phyloP scores from a whole-genome alignment of 2,888 invertebrate species.

The Eilema depressum region DNA sequence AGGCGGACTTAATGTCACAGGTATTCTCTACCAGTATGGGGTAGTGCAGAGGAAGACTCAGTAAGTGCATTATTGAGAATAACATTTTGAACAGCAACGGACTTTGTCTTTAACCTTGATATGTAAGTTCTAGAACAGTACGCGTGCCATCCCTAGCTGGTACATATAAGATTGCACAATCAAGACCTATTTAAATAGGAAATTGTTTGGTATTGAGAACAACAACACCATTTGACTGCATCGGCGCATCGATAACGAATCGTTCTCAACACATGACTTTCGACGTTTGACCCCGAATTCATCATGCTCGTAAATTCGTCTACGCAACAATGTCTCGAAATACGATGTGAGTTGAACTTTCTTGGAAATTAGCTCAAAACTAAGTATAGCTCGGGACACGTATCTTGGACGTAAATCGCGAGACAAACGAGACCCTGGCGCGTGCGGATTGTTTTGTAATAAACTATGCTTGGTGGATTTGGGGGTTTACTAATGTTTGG shows the following conservation, averaged over 20 bases:
- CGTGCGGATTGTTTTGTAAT: too few relatives aligned
- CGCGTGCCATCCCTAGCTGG: conserved; percentile 14
- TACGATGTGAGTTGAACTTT: neutral
- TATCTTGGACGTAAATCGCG: too few relatives aligned
- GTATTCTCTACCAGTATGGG: too few relatives aligned
- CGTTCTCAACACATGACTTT: conserved; percentile 38
- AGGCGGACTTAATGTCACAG: too few relatives aligned
- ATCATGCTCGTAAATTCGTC: conserved; percentile 14
- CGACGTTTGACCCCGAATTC: conserved; percentile 48
- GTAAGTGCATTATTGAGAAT: too few relatives aligned
- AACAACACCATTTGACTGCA: conserved; percentile 55
- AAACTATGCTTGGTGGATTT: too few relatives aligned
- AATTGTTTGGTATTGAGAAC: conserved; percentile 48
- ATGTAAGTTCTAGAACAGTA: neutral
- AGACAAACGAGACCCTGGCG: too few relatives aligned
- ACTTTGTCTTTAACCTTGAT: neutral
- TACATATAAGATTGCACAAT: conserved; percentile 38
- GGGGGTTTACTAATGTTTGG: too few relatives aligned
- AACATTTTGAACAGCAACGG: too few relatives aligned
- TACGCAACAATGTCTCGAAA: neutral
- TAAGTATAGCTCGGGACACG: too few relatives aligned
- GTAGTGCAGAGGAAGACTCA: too few relatives aligned
- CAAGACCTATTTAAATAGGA: conserved; percentile 48
- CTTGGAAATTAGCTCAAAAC: too few relatives aligned
- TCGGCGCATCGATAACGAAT: conserved; percentile 27